Evolutionary conservation across 2,797 vertebrate genomes (phyloP), one percentile per base, ranked within the genome.

Genomic region (Mormyrops boulengeri): DNA sequence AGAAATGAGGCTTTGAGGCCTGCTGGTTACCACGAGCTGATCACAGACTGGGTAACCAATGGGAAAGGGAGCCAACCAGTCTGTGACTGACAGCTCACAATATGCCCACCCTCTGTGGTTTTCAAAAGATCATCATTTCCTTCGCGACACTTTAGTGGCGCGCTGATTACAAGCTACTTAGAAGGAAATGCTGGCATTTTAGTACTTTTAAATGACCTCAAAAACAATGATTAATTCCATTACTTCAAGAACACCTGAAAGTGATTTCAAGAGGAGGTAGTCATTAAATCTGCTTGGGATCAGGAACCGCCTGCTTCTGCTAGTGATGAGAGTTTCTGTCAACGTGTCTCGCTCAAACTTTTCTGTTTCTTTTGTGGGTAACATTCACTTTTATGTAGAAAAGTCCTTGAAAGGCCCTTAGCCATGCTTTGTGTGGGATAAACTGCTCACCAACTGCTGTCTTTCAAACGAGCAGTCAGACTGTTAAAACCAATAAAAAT

Each of bases 191-290:
- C 14, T 41, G 14, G 14, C 73, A 80, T 80, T 44, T 80, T 80
- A 2, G 38, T 38, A 80, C 38, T 19, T 77, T 77, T 77, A 38
- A 44, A 80, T 80, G 34, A 80, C 38, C 34, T 44, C 34, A 44
- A n/a, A 80, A 80, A 80, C 9, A 80, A 80, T 38, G 34, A 38
- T 80, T 80, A 17, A 44, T 80, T 80, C 38, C 73, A 44, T 80
- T 80, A 80, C 73, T 80, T 80, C 38, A 80, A 80, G 73, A 80
- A 80, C 6, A 19, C 73, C 14, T 80, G 73, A 80, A 80, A 80
- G 38, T 80, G 17, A 80, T 38, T 80, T 38, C 2, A 5, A 19
- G 73, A 41, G 73, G 62, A 69, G 26, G 26, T 34, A 69, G 62
- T 34, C 62, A 34, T 69, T 34, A 69, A 69, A 69, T 34, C 62